Evolutionary conservation across 2,113 vertebrate genomes (phyloP), one percentile per base, ranked within the genome.

Genomic region (Orthonyx spaldingii): DNA sequence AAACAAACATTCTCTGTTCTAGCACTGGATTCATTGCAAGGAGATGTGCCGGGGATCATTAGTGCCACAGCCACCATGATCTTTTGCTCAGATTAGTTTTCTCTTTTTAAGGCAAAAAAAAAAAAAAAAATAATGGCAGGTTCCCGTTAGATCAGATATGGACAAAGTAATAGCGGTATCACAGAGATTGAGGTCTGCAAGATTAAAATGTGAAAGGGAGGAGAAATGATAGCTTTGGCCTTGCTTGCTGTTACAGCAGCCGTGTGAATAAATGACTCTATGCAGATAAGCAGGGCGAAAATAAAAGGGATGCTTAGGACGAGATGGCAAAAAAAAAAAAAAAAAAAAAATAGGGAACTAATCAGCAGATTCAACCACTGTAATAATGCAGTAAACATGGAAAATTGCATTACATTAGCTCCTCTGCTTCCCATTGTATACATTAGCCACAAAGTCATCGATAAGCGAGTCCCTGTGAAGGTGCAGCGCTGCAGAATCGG

Each of bases 131-230:
- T 46, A 96, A 94, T 24, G 56, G 21, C 65, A 89, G 47, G 64
- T 92, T 96, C 88, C 49, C 0, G 1, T 90, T 94, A 89, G 70
- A 95, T 93, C 90, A 96, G 87, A 93, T 90, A 84, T 1, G 10
- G 80, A 41, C 74, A 86, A 91, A 96, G 94, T 91, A 96, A 94
- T 87, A 91, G 85, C 4, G 0, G 57, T 91, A 90, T 87, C 69
- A 32, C n/a, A 49, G 68, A 91, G 94, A 94, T 39, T 47, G 96
- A 96, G 94, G 90, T 93, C 90, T 96, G 80, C 44, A 57, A 95
- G 93, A 95, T 93, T 94, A 90, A 84, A 91, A 92, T 92, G 93
- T 66, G 79, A 90, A 87, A 90, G 76, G 94, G 91, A 97, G 77
- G 89, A 96, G 92, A 81, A 94, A 86, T 91, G 88, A 95, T 63